Evolutionary conservation across 2,797 vertebrate genomes (phyloP).

Genomic region (Eurystomus glaucurus): DNA sequence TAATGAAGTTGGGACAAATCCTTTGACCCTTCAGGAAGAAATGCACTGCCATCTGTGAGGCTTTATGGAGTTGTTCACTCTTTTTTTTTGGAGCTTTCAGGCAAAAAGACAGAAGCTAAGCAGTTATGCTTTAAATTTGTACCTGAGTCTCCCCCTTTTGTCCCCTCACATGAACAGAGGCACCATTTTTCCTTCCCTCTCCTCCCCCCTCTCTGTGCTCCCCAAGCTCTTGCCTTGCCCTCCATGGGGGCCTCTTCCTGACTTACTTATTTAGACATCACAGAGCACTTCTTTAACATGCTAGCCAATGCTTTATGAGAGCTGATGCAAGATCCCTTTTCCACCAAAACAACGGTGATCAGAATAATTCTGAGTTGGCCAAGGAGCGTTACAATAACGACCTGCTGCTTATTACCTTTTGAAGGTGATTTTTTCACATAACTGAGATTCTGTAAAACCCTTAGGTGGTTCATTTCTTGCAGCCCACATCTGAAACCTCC

Average conservation of each 20-base stretch:
- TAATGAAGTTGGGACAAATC: neutral
- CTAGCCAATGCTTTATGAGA: neutral
- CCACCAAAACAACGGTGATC: neutral
- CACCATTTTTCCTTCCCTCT: neutral
- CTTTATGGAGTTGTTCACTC: neutral
- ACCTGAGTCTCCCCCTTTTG: neutral
- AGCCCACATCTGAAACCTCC: neutral
- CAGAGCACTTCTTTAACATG: neutral
- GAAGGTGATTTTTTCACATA: neutral
- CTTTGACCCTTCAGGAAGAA: neutral
- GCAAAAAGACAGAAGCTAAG: neutral
- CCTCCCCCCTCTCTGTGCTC: fast-evolving
- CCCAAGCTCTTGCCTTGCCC: neutral
- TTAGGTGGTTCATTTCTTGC: neutral
- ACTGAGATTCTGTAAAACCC: neutral
- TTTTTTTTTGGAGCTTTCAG: neutral
- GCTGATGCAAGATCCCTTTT: neutral
- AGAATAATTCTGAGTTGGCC: neutral
- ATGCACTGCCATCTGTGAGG: neutral
- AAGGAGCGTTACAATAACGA: neutral
- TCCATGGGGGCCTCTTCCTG: neutral
- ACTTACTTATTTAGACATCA: neutral
- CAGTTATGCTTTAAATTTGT: neutral
- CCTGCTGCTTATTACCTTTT: neutral
- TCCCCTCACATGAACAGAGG: neutral